Evolutionary conservation across 2,113 vertebrate genomes (phyloP), one percentile per base, ranked within the genome.

Genomic region (Dissostichus mawsoni): DNA sequence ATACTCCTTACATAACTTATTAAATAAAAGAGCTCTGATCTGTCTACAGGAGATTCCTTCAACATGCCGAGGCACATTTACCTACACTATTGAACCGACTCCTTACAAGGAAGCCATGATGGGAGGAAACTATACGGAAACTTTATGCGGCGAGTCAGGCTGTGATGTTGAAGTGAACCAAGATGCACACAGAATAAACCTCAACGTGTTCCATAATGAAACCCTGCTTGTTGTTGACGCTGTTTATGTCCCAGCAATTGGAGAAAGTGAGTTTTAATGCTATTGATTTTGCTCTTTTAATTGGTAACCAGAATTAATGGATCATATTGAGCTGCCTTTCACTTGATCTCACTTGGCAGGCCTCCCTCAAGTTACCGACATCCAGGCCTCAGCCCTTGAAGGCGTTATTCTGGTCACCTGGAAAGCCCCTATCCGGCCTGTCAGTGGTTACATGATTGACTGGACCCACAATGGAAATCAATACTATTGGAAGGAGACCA

Each of bases 361-460:
- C 56, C 84, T 90, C 44, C 81, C 88, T 51, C 51, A 50, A 59
- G 83, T 93, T 58, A 74, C 69, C 4, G 50, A 74, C 64, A 47
- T 93, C 69, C 80, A 73, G 29, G 57, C 88, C 29, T 47, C 33
- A 18, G 55, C 45, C 6, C 1, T 0, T 0, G 14, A 63, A 7
- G 89, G 87, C 0, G 8, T 47, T 5, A 69, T 92, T 64, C 44
- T 56, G 5, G 70, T 93, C 12, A 85, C 12, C 25, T 94, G 93
- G 93, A 83, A 53, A 7, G 77, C 87, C 75, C 86, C 91, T 10
- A 6, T 0, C 33, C 50, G 63, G 48, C 64, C 64, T 9, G 81
- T 87, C 70, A 83, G 68, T 17, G 77, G 80, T 51, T 94, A 93
- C 67, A 58, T 93, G 70, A 74, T 94, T 4, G 89, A 94, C 79